Evolutionary conservation across 2,888 invertebrate genomes (phyloP).

Genomic region (Spisula subtruncata): DNA sequence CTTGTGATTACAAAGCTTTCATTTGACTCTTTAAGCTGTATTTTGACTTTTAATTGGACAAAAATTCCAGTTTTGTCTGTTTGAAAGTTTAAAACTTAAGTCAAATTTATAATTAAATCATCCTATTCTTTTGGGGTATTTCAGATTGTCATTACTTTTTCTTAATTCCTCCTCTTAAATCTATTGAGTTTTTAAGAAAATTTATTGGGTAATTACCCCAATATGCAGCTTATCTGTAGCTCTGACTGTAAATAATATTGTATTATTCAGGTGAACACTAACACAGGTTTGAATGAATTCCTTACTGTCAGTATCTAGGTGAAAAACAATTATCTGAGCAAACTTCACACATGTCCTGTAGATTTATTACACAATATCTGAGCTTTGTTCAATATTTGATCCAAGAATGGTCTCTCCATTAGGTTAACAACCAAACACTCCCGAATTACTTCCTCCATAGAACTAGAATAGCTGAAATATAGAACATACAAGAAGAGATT

Average conservation of each 20-base stretch:
- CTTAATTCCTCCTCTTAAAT: too few relatives aligned
- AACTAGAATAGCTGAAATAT: constrained; percentile 89
- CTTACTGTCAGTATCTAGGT: background rate
- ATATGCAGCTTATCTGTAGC: background rate
- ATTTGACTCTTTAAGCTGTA: too few relatives aligned
- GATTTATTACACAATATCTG: constrained; percentile 53
- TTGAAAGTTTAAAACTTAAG: too few relatives aligned
- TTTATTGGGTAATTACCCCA: too few relatives aligned
- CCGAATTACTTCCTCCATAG: constrained; percentile 91
- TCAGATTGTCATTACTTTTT: background rate
- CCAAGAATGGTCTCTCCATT: constrained; percentile 93
- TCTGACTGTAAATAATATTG: too few relatives aligned
- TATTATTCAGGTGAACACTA: too few relatives aligned
- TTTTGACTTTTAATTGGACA: too few relatives aligned
- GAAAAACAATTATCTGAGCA: background rate
- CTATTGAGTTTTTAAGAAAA: too few relatives aligned
- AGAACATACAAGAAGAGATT: background rate
- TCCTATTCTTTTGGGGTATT: background rate
- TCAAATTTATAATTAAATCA: background rate
- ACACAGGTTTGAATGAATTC: too few relatives aligned
- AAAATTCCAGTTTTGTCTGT: too few relatives aligned
- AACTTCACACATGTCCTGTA: constrained; percentile 14
- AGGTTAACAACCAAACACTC: constrained; percentile 93
- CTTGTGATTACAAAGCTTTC: too few relatives aligned
- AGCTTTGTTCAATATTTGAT: constrained; percentile 83